These are phyloP conservation scores for Drosophila kambysellisi DNA, from an alignment of 2,888 invertebrate species.

Conservation along the genomic window DNA sequence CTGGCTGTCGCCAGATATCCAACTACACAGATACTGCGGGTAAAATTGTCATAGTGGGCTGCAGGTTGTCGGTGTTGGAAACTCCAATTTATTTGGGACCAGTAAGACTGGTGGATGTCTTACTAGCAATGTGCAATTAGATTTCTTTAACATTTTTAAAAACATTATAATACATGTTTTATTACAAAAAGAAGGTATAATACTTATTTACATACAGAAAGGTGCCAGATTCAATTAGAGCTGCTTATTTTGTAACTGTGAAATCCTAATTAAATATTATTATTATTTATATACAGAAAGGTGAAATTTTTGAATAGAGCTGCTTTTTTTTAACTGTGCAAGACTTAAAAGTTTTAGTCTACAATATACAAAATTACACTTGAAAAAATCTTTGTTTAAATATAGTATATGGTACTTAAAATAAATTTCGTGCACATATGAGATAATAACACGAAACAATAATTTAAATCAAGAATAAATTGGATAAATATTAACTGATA, in stretches of 20 bases:
- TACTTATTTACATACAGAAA: background rate
- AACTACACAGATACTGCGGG: background rate
- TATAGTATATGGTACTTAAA: slow-evolving; percentile 70
- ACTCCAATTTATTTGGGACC: background rate
- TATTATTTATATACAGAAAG: background rate
- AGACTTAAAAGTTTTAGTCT: background rate
- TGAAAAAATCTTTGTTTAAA: slow-evolving; percentile 59
- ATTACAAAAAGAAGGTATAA: background rate
- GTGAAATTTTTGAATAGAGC: too few relatives aligned
- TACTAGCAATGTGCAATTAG: background rate
- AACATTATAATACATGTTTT: background rate
- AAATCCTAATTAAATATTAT: too few relatives aligned
- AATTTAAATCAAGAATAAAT: slow-evolving; percentile 62
- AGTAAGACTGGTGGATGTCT: background rate
- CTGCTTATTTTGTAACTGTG: background rate
- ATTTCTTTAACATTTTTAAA: background rate
- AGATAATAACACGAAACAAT: slow-evolving; percentile 59
- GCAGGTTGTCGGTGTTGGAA: background rate
- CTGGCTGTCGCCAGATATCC: too few relatives aligned
- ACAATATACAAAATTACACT: slow-evolving; percentile 29
- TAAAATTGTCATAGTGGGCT: background rate
- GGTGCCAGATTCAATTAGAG: too few relatives aligned
- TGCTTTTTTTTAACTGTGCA: background rate
- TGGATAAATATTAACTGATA: slow-evolving; percentile 44
- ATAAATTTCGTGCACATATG: slow-evolving; percentile 66